Conservation (phyloP, 2,113 vertebrate species). For the Chinchilla lanigera region DNA sequence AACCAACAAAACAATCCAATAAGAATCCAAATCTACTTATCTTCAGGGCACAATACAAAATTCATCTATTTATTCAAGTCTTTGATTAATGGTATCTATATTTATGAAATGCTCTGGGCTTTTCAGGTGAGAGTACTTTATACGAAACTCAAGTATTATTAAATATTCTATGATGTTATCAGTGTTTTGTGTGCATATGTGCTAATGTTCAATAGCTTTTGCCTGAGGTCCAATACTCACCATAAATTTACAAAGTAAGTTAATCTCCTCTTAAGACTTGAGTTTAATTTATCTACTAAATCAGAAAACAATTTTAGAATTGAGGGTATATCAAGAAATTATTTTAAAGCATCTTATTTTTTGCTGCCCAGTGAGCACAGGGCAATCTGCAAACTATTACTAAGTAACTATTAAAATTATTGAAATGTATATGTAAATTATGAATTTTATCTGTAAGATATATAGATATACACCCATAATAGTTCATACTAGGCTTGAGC, state of each 20-base stretch:
- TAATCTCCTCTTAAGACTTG: constrained; percentile 21
- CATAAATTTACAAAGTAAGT: constrained; percentile 13
- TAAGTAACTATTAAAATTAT: neutral
- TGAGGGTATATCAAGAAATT: neutral
- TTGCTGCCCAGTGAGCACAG: neutral
- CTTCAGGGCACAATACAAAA: constrained; percentile 62
- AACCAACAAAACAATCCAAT: constrained; percentile 15
- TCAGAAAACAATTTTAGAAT: constrained; percentile 15
- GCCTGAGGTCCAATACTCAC: neutral
- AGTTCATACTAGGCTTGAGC: neutral
- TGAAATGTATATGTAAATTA: neutral
- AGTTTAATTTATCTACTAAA: constrained; percentile 29
- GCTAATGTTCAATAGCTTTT: constrained; percentile 16
- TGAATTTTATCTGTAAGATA: neutral
- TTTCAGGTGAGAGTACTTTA: constrained; percentile 56
- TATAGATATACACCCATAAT: neutral
- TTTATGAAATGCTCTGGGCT: constrained; percentile 59
- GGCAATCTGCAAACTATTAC: neutral
- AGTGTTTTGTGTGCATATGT: constrained; percentile 7
- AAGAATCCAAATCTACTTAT: constrained; percentile 58
- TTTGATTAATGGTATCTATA: constrained; percentile 57
- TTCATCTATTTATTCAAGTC: constrained; percentile 52
- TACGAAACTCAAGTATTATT: constrained; percentile 45
- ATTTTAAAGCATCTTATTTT: neutral
- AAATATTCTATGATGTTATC: constrained; percentile 42